Conservation (phyloP, 1,140 invertebrate species). For the Magallana angulata region DNA sequence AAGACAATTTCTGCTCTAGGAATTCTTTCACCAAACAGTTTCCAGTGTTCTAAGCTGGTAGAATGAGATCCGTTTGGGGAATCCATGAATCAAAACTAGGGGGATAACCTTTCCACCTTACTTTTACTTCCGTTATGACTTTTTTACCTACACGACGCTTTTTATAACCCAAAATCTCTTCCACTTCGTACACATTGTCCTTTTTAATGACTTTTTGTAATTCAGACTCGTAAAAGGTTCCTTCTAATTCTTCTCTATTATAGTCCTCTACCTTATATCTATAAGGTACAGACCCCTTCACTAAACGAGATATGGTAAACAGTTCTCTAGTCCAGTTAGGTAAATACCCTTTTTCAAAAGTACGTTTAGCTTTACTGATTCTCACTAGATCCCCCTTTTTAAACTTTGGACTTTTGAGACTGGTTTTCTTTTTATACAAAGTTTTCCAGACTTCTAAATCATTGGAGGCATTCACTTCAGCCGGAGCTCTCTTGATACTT, state of each 20-base stretch:
- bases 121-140: not conserved
- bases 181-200: not conserved
- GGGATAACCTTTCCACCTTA: constrained; percentile 5
- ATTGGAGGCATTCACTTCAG: constrained; percentile 18
- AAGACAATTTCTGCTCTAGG: not conserved
- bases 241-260: too few relatives aligned
- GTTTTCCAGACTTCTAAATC: constrained; percentile 1
- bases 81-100: constrained; percentile 21
- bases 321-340: too few relatives aligned
- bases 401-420: not conserved
- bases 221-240: too few relatives aligned
- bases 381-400: constrained; percentile 32
- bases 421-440: constrained; percentile 3
- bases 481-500: constrained; percentile 22
- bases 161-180: not conserved
- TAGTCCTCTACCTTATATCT: too few relatives aligned
- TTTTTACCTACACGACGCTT: not conserved
- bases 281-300: too few relatives aligned
- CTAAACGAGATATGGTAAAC: too few relatives aligned
- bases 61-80: not conserved
- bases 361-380: not conserved
- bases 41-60: not conserved
- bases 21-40: not conserved
- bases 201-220: not conserved
- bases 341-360: too few relatives aligned